Percentiles rank a stretch among this genome's conserved stretches.
Evolutionary conservation across 2,113 vertebrate species (phyloP).

Genomic region (Gambusia holbrooki): DNA sequence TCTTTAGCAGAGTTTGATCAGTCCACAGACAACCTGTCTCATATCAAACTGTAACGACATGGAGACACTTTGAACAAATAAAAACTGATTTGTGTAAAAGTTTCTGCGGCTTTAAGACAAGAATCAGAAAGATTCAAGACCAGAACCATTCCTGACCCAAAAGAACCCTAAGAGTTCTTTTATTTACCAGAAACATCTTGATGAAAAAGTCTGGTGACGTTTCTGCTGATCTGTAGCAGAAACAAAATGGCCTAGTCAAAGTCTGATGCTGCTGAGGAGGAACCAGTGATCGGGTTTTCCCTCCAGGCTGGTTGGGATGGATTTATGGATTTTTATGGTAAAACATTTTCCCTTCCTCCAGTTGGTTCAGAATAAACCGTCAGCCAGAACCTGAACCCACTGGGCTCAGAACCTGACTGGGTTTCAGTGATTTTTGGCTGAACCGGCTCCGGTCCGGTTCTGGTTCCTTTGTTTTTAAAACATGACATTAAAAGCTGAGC

Average conservation of each 20-base stretch:
- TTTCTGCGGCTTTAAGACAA: no score
- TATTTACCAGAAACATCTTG: no score
- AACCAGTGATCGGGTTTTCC: neutral
- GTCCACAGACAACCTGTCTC: no score
- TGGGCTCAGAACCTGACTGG: conserved; percentile 31
- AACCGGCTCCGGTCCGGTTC: conserved; percentile 23
- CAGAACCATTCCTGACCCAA: no score
- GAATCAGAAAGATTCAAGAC: no score
- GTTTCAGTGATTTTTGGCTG: conserved; percentile 65
- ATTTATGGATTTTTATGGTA: conserved; percentile 10
- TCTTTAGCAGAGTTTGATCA: no score
- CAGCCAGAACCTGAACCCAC: conserved; percentile 19
- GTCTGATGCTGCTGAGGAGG: neutral
- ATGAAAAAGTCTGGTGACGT: no score
- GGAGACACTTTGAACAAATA: no score
- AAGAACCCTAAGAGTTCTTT: no score
- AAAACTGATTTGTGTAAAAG: no score
- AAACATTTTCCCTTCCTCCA: conserved; percentile 45
- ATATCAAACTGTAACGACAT: no score
- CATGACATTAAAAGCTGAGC: conserved; percentile 43
- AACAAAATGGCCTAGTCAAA: neutral
- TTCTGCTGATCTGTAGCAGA: neutral
- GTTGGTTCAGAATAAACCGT: conserved; percentile 42
- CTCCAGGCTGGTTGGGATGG: no score
- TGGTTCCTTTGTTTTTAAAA: conserved; percentile 62